Evolutionary conservation across 2,888 invertebrate genomes (phyloP), one percentile per base, ranked within the genome.

Genomic region (Brenthis daphne): DNA sequence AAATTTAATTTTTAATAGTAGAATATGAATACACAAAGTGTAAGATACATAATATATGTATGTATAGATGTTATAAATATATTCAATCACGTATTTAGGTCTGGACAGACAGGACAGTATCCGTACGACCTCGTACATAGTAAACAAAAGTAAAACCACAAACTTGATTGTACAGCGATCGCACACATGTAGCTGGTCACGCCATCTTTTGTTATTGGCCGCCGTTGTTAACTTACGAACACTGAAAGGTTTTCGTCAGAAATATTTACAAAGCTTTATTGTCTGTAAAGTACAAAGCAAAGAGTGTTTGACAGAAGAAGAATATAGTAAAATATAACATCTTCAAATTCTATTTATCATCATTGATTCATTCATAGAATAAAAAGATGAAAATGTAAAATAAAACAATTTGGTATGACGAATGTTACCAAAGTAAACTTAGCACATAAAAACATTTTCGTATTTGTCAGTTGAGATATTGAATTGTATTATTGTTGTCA

Each of bases 401-500:
- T 53, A 51, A 53, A 24, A 51, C 50, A 2, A 2, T 14, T 54
- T 8, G 14, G 29, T 56, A 12, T 55, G 55, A 20, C 6, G 13
- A 37, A 57, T 57, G 6, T 14, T 47, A 58, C 12, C 29, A 48
- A 47, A 3, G 13, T 57, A 6, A 24, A 29, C 29, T 50, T 29
- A 29, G n/a, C 14, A 29, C 0, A 60, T 16, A 33, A 60, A 48
- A 50, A 60, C 60, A 60, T 29, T 6, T 29, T 71, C 51, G 50
- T 66, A 37, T 64, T 65, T 72, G 60, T 70, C 56, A 55, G 55
- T 67, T 65, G 67, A 68, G 50, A 66, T 67, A 72, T 68, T 70
- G 64, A 70, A 72, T 72, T n/a, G 55, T 66, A 69, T 71, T 72
- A 67, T 65, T 68, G 65, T 70, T 74, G 73, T 68, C 68, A 74